Percentiles rank a stretch among this genome's conserved stretches.
Evolutionary conservation across 2,888 invertebrate genomes (phyloP).

Genomic region (Autographa pulchrina): DNA sequence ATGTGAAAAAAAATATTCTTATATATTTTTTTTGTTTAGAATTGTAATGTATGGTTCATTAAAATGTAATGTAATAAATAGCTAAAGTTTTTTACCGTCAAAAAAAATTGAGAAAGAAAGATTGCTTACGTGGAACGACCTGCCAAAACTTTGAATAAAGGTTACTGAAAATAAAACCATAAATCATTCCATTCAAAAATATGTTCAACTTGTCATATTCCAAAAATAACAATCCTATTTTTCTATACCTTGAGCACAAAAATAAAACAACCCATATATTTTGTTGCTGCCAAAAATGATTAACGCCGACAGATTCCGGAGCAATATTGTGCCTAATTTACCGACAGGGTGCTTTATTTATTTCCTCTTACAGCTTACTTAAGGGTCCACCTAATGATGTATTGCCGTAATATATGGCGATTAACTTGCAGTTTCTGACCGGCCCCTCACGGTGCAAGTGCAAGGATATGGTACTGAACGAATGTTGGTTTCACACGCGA

Average conservation of each 20-base stretch:
- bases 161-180: background rate
- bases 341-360: conserved; percentile 66
- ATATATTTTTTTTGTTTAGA: too few species aligned
- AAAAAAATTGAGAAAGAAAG: too few species aligned
- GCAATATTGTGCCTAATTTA: conserved; percentile 65
- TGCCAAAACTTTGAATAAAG: background rate
- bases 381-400: conserved; percentile 74
- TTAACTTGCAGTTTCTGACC: conserved; percentile 84
- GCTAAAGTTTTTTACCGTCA: too few species aligned
- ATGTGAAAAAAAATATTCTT: too few species aligned
- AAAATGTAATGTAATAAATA: too few species aligned
- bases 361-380: conserved; percentile 66
- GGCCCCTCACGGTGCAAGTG: conserved; percentile 76
- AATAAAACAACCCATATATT: conserved; percentile 22
- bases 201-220: background rate
- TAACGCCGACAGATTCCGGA: conserved; percentile 56
- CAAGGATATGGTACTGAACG: conserved; percentile 67
- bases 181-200: background rate
- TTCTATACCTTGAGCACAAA: background rate
- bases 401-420: conserved; percentile 76
- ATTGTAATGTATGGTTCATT: too few species aligned
- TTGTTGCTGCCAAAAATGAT: conserved; percentile 63
- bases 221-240: background rate
- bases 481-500: conserved; percentile 82
- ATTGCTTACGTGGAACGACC: background rate